A percentile compares a stretch with the other conserved stretches of the same genome.
Conservation (phyloP, 2,113 vertebrate genomes). For the Dipodomys spectabilis region DNA sequence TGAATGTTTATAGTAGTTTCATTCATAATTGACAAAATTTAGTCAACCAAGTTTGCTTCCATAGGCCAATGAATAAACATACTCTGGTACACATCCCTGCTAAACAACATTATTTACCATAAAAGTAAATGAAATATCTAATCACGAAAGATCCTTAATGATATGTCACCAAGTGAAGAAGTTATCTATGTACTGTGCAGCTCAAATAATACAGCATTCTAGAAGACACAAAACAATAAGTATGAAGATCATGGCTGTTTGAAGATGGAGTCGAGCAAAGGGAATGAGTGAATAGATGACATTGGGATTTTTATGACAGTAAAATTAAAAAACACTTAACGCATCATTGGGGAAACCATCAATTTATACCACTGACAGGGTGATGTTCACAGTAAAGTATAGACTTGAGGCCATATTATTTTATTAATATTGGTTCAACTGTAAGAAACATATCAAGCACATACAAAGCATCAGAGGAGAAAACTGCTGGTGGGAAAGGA, state of each 20-base stretch:
- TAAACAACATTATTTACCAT: background rate
- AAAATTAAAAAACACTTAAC: background rate
- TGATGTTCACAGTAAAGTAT: background rate
- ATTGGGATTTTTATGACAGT: background rate
- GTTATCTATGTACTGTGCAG: too few relatives aligned
- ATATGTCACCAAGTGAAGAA: background rate
- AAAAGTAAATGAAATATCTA: background rate
- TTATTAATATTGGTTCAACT: background rate
- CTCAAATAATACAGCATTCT: background rate
- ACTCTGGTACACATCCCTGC: background rate
- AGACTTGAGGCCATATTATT: background rate
- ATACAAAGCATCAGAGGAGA: background rate
- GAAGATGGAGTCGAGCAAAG: accelerated
- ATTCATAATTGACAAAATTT: background rate
- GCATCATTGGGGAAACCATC: background rate
- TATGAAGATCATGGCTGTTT: background rate
- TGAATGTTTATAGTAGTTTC: background rate
- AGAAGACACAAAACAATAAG: background rate
- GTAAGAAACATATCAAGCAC: background rate
- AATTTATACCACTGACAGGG: background rate
- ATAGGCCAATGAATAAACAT: background rate
- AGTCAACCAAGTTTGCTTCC: background rate
- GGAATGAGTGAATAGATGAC: background rate
- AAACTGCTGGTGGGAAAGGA: background rate
- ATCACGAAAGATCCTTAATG: background rate